Conservation (phyloP, 2,113 vertebrate genomes). For the Actenoides lindsayi region DNA sequence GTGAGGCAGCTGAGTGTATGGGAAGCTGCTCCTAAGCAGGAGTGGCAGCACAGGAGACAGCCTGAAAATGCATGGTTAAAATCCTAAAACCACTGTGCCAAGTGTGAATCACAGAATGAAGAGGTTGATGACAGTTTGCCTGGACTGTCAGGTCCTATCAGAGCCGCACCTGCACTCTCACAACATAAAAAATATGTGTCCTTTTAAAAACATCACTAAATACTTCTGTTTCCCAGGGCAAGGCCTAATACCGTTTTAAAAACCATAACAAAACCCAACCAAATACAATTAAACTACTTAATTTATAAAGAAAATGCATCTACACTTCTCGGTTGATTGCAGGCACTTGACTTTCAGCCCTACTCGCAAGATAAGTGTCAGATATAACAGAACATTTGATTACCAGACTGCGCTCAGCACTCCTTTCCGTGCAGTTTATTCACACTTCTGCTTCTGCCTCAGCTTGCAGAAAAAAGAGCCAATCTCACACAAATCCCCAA, state of each 20-base stretch:
- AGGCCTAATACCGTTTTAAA: neutral
- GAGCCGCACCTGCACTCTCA: neutral
- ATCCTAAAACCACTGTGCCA: neutral
- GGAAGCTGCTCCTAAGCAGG: neutral
- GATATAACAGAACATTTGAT: conserved; percentile 4
- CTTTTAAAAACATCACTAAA: neutral
- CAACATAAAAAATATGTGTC: neutral
- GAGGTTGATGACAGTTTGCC: neutral
- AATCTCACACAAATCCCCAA: neutral
- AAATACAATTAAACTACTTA: conserved; percentile 40
- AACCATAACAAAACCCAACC: neutral
- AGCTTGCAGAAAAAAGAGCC: neutral
- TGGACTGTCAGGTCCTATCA: neutral
- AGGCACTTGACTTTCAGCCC: conserved; percentile 40
- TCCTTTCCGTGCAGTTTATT: neutral
- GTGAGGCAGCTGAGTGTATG: neutral
- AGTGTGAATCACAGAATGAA: neutral
- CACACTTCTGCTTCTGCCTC: neutral
- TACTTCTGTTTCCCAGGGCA: neutral
- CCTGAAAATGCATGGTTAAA: neutral
- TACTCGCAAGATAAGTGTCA: neutral
- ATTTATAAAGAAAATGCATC: conserved; percentile 29
- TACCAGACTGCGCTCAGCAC: neutral
- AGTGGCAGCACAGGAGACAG: neutral
- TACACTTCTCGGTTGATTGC: conserved; percentile 29